Evolutionary conservation across 2,797 vertebrate species (phyloP), one percentile per base, ranked within the genome.

Genomic region (Sternarchorhynchus goeldii): DNA sequence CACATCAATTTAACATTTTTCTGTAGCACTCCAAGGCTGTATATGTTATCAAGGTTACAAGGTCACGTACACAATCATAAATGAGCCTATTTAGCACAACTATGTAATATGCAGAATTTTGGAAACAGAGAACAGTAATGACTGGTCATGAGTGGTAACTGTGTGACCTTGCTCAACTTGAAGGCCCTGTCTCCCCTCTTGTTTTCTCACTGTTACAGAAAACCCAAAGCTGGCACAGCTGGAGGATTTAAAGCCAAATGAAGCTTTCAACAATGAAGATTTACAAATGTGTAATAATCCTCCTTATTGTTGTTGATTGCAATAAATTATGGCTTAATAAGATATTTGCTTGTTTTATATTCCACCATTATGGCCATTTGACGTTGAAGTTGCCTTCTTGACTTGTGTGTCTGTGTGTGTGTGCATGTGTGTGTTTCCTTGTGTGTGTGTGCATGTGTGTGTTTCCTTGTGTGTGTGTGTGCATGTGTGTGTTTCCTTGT

Each of bases 161-260:
- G 31, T n/a, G 62, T 64, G 62, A 65, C 8, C 62, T 39, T 32
- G 3, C 16, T 20, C 2, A 39, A 36, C 62, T 39, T 36, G 32
- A 7, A 36, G 7, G 20, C 6, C 62, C 4, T 65, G 6, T 8
- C 21, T 20, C 0, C 8, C 41, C 65, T 32, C 8, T 39, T 0
- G 55, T 50, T 58, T 79, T 41, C 77, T 59, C 59, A 21, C 62
- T 32, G 6, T 59, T 17, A 14, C 67, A 85, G 83, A 56, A 81
- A 82, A 75, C 32, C 34, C 45, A 77, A 75, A 76, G 60, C 31
- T 31, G 75, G 39, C 53, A 31, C 20, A 32, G 66, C 78, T 57
- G 80, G 60, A 66, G 70, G 21, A 17, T 60, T 55, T n/a, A 72
- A 83, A 64, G 32, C 73, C 66, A 84, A 75, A 77, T 85, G 76